These are phyloP conservation scores for Nannospalax galili DNA, from an alignment of 2,113 vertebrate species.

Conservation along the genomic window DNA sequence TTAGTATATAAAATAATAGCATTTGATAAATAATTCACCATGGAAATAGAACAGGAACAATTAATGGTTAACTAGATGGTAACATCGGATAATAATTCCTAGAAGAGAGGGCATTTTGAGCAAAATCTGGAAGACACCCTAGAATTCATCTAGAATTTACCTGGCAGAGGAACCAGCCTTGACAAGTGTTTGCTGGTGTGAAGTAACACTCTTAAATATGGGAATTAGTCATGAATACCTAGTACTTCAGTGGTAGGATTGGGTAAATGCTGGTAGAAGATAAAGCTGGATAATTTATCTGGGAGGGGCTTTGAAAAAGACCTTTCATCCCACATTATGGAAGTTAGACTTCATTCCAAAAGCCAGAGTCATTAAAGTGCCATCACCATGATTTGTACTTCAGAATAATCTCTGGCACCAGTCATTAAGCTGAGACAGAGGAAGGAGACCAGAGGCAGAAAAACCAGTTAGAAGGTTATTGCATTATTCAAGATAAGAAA, in stretches of 20 bases:
- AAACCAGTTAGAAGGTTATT: constrained; percentile 52
- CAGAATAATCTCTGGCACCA: constrained; percentile 59
- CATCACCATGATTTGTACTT: constrained; percentile 60
- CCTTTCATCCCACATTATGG: neutral
- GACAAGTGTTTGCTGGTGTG: neutral
- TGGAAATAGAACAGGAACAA: neutral
- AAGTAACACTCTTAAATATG: neutral
- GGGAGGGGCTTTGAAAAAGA: constrained; percentile 39
- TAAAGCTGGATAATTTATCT: neutral
- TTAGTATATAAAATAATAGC: constrained; percentile 43
- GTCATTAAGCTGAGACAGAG: constrained; percentile 63
- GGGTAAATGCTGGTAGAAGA: neutral
- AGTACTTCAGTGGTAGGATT: neutral
- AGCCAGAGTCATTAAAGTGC: constrained; percentile 41
- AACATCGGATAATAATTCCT: neutral
- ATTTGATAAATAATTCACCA: constrained; percentile 14
- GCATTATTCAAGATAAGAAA: constrained; percentile 64
- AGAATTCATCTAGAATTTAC: neutral
- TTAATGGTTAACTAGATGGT: constrained; percentile 21
- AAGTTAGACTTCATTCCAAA: constrained; percentile 55
- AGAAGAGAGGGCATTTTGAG: neutral
- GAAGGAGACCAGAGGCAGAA: constrained; percentile 65
- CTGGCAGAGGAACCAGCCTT: neutral
- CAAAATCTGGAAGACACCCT: constrained; percentile 17
- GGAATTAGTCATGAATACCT: neutral